phyloP scores from a whole-genome alignment of 1,140 invertebrate species.

The Pseudomyrmex pallidus region DNA sequence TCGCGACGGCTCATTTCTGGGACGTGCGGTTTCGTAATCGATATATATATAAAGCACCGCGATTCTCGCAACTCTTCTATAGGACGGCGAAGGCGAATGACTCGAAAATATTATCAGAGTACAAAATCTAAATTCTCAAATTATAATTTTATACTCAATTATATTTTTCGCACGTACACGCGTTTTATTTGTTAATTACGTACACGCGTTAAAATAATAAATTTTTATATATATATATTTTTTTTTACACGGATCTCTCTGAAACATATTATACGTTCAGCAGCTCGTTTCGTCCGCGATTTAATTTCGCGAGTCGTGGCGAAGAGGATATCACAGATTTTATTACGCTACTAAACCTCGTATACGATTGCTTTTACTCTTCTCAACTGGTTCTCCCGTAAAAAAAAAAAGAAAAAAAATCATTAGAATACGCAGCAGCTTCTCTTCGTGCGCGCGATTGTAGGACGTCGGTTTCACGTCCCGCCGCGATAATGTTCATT shows the following conservation, averaged over 20 bases:
- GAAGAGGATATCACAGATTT: not conserved
- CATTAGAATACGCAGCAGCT: not conserved
- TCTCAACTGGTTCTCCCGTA: not conserved
- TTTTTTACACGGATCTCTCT: too few relatives aligned
- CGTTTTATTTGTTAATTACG: not conserved
- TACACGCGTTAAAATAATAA: too few relatives aligned
- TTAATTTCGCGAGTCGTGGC: not conserved
- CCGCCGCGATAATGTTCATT: constrained; percentile 25
- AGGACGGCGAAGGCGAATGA: too few relatives aligned
- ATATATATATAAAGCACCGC: not conserved
- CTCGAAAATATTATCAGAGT: not conserved
- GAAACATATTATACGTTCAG: too few relatives aligned
- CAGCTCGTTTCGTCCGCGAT: not conserved
- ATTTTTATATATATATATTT: too few relatives aligned
- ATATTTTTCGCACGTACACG: too few relatives aligned
- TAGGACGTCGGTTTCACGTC: constrained; percentile 16
- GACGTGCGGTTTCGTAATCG: not conserved
- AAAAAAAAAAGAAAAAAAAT: not conserved
- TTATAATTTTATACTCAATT: constrained; percentile 20
- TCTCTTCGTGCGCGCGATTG: constrained; percentile 9
- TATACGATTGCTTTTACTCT: not conserved
- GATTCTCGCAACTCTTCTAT: not conserved
- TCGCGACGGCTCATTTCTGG: constrained; percentile 18
- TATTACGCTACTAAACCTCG: not conserved
- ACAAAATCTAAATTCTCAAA: not conserved